Evolutionary conservation across 1,140 invertebrate genomes (phyloP), one percentile per base, ranked within the genome.

Genomic region (Trachelipus rathkii): DNA sequence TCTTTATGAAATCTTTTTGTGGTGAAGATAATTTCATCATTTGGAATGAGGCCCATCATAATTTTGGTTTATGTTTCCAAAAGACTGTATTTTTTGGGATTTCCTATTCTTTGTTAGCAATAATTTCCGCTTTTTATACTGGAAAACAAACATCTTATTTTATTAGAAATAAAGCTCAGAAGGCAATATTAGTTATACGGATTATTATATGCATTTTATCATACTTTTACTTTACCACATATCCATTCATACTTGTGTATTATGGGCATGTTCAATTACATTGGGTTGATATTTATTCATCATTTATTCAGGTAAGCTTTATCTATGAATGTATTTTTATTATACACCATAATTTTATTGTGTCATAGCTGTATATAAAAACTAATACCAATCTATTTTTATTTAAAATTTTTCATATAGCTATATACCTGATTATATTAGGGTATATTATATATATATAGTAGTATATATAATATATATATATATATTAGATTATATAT

Each of bases 221-320:
- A 4, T 60, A 13, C 50, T 60, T 60, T 19, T 60, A 19, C 50
- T 10, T 9, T 60, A 19, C 50, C 8, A 8, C 50, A 60, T 33
- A 33, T 15, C 50, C 50, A 60, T 60, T 13, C 19, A 3, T 60
- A 15, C 50, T 60, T 2, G 11, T 19, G 19, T 60, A 15, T 60
- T 60, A 60, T 60, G 50, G 11, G 11, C 50, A 60, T 60, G 50
- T 60, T 13, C 2, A 60, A 60, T 15, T 60, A 19, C 19, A 15
- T 8, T 60, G 50, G 50, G 50, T 60, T 60, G 50, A 60, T 60
- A 60, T 60, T 60, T 60, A 15, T 60, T 15, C 50, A 60, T 60
- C 50, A 60, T 60, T 19, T 15, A 15, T 60, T 13, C 50, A 60
- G 19, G 50, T 60, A 60, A 60, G 50, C 19, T 15, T 2, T 60